Conservation (phyloP, 2,888 invertebrate species). For the Euzophera pinguis region DNA sequence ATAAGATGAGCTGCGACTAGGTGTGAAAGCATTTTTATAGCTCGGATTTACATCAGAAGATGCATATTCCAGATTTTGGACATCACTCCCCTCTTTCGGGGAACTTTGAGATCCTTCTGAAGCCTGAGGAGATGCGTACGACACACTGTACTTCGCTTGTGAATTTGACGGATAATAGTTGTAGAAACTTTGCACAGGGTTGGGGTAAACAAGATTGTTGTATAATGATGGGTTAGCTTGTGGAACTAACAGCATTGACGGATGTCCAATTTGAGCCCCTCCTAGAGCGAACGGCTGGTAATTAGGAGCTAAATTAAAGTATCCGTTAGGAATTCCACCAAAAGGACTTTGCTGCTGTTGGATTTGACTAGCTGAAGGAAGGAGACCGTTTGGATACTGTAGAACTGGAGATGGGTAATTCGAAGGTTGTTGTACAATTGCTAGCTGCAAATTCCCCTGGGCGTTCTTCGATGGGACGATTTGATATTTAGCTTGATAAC, state of each 20-base stretch:
- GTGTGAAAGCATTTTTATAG: slow-evolving; percentile 55
- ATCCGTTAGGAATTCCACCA: slow-evolving; percentile 39
- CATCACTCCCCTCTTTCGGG: slow-evolving; percentile 63
- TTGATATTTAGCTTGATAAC: slow-evolving; percentile 69
- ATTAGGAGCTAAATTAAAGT: slow-evolving; percentile 46
- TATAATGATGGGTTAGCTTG: slow-evolving; percentile 58
- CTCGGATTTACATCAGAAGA: slow-evolving; percentile 49
- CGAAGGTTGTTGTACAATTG: slow-evolving; percentile 53
- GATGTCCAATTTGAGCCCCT: slow-evolving; percentile 52
- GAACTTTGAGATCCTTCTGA: slow-evolving; percentile 45
- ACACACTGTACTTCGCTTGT: slow-evolving; percentile 54
- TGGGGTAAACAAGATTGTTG: slow-evolving; percentile 53
- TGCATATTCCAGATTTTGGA: slow-evolving; percentile 53
- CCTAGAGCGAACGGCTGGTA: slow-evolving; percentile 47
- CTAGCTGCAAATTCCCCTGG: slow-evolving; percentile 56
- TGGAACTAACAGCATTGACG: slow-evolving; percentile 59
- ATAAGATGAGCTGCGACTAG: slow-evolving; percentile 46
- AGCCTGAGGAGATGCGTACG: slow-evolving; percentile 39
- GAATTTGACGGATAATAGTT: slow-evolving; percentile 60
- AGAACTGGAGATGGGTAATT: slow-evolving; percentile 41
- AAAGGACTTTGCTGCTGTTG: slow-evolving; percentile 39
- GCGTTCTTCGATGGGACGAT: slow-evolving; percentile 54
- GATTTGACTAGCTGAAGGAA: slow-evolving; percentile 38
- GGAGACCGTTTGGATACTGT: slow-evolving; percentile 49
- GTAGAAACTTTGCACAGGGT: slow-evolving; percentile 56